Conservation (phyloP, 2,888 invertebrate species). For the Seira sanloemensis region DNA sequence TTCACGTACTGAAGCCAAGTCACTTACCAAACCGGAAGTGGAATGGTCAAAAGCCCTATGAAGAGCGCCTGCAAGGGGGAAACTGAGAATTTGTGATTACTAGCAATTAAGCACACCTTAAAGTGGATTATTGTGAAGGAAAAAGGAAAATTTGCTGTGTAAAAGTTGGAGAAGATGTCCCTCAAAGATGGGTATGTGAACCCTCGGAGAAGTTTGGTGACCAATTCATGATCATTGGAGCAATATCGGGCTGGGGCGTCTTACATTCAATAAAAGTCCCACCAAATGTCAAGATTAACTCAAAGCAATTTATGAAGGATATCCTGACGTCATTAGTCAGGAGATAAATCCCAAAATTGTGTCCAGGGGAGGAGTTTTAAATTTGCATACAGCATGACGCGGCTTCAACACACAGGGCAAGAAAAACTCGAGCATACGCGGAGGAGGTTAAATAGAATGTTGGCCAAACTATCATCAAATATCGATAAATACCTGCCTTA, state of each 20-base stretch:
- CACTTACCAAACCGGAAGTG: constrained; percentile 25
- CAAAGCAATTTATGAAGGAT: neutral
- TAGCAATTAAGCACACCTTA: constrained; percentile 27
- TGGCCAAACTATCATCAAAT: constrained; percentile 27
- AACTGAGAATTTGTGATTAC: constrained; percentile 36
- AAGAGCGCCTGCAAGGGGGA: neutral
- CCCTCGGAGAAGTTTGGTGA: constrained; percentile 13
- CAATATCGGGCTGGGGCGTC: constrained; percentile 21
- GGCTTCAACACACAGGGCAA: constrained; percentile 45
- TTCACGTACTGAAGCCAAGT: constrained; percentile 3
- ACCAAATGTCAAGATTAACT: constrained; percentile 30
- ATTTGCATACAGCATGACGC: constrained; percentile 50
- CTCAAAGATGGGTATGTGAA: constrained; percentile 17
- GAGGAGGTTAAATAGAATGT: constrained; percentile 11
- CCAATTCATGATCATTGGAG: constrained; percentile 33
- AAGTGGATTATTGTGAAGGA: constrained; percentile 18
- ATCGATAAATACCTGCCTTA: constrained; percentile 41
- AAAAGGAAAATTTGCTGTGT: constrained; percentile 29
- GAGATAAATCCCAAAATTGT: constrained; percentile 37
- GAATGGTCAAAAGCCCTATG: constrained; percentile 26
- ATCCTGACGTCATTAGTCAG: constrained; percentile 9
- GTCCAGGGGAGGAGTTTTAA: constrained; percentile 37
- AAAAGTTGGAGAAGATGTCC: neutral
- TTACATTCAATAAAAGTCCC: constrained; percentile 30
- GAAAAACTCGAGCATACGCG: constrained; percentile 38